A percentile compares a stretch with the other conserved stretches of the same genome.
phyloP scores from a whole-genome alignment of 2,888 invertebrate genomes.

The Heteromyza rotundicornis region DNA sequence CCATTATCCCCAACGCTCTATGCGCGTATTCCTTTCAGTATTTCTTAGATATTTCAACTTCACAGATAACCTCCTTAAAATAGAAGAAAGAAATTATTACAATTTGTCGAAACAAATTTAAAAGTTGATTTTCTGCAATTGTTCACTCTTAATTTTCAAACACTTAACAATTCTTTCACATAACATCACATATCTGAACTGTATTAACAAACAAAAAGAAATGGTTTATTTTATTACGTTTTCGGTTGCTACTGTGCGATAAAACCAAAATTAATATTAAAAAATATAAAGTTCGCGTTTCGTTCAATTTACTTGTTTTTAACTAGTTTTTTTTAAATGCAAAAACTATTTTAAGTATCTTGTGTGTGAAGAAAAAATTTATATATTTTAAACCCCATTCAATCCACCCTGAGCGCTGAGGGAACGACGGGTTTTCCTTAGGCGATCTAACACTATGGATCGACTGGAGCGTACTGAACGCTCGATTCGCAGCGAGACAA shows the following conservation, averaged over 20 bases:
- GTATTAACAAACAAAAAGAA: too few species aligned
- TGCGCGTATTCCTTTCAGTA: conserved; percentile 41
- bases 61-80: conserved; percentile 36
- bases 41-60: conserved; percentile 28
- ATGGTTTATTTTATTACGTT: neutral
- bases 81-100: conserved; percentile 15
- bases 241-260: neutral
- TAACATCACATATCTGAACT: too few species aligned
- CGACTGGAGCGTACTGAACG: conserved; percentile 62
- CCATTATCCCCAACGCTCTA: conserved; percentile 58
- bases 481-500: conserved; percentile 43
- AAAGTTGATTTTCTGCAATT: conserved; percentile 18
- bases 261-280: neutral
- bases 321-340: neutral
- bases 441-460: conserved; percentile 59
- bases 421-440: conserved; percentile 36
- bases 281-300: neutral
- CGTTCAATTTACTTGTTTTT: neutral
- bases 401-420: conserved; percentile 41
- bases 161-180: too few species aligned
- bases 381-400: conserved; percentile 39
- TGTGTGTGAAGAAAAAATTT: conserved; percentile 13
- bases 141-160: neutral
- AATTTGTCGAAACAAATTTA: conserved; percentile 5
- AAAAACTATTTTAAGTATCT: conserved; percentile 4